Evolutionary conservation across 2,888 invertebrate species (phyloP).

Genomic region (Tupiocoris notatus): DNA sequence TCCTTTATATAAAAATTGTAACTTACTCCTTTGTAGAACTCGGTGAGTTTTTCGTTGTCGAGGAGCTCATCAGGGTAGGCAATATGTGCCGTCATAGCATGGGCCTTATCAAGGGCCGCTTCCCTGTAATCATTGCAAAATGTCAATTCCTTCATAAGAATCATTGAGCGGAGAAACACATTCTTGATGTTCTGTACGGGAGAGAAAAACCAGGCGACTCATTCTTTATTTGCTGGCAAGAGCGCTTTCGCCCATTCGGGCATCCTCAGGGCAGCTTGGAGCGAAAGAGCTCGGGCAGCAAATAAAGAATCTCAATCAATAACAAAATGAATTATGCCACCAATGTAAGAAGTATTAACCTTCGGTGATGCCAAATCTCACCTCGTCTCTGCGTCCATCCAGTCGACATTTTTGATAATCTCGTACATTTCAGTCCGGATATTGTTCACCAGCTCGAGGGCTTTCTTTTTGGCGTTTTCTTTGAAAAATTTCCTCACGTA

Average conservation of each 20-base stretch:
- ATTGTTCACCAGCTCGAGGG: slow-evolving; percentile 82
- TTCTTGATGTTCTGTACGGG: too few relatives aligned
- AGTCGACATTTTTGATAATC: slow-evolving; percentile 75
- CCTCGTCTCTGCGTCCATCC: slow-evolving; percentile 88
- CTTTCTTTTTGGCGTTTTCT: slow-evolving; percentile 77
- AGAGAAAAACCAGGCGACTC: too few relatives aligned
- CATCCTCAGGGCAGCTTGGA: too few relatives aligned
- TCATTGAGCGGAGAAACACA: too few relatives aligned
- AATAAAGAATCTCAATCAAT: too few relatives aligned
- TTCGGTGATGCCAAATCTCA: too few relatives aligned
- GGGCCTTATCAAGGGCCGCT: slow-evolving; percentile 75
- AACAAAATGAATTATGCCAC: too few relatives aligned
- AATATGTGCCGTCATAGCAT: slow-evolving; percentile 82
- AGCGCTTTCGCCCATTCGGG: too few relatives aligned
- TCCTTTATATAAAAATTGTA: too few relatives aligned
- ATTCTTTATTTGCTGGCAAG: too few relatives aligned
- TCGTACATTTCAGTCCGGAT: slow-evolving; percentile 79
- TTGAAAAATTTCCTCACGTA: slow-evolving; percentile 87
- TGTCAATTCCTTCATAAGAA: not conserved
- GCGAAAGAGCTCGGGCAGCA: too few relatives aligned
- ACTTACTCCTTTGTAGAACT: slow-evolving; percentile 72
- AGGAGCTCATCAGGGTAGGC: slow-evolving; percentile 89
- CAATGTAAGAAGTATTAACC: too few relatives aligned
- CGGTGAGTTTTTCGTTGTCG: slow-evolving; percentile 73
- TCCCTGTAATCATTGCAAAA: slow-evolving; percentile 53